Percentiles rank a stretch among this genome's conserved stretches.
phyloP scores from a whole-genome alignment of 2,113 vertebrate genomes.

The Lagenorhynchus albirostris region DNA sequence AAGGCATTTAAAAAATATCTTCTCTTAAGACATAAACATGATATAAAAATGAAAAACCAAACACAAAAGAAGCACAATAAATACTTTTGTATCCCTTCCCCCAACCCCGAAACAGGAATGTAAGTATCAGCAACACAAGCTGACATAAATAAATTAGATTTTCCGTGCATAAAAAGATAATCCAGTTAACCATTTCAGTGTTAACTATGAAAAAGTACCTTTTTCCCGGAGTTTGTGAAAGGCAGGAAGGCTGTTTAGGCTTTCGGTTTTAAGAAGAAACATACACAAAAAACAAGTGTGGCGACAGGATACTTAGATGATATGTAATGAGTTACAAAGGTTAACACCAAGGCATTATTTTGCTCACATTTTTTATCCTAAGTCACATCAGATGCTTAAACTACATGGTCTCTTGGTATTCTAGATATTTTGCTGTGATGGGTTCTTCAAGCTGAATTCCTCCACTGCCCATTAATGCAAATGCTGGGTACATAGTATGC shows the following conservation, averaged over 20 bases:
- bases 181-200: slow-evolving; percentile 48
- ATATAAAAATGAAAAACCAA: slow-evolving; percentile 55
- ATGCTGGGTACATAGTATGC: slow-evolving; percentile 93
- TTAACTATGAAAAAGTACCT: slow-evolving; percentile 21
- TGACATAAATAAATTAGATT: slow-evolving; percentile 43
- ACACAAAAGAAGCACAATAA: slow-evolving; percentile 46
- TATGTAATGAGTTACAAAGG: slow-evolving; percentile 60
- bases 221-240: slow-evolving; percentile 27
- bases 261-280: slow-evolving; percentile 43
- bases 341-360: slow-evolving; percentile 47
- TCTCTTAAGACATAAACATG: slow-evolving; percentile 51
- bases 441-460: slow-evolving; percentile 90
- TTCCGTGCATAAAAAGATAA: slow-evolving; percentile 8
- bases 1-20: slow-evolving; percentile 49
- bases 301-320: slow-evolving; percentile 25
- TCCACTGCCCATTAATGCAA: slow-evolving; percentile 93
- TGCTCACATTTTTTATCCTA: background rate
- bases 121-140: slow-evolving; percentile 38
- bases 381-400: background rate
- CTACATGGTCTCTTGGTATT: slow-evolving; percentile 80
- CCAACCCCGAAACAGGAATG: background rate
- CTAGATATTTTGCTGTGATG: slow-evolving; percentile 82
- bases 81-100: slow-evolving; percentile 34
- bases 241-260: background rate
- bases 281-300: slow-evolving; percentile 55